Evolutionary conservation across 2,113 vertebrate species (phyloP).

Genomic region (Pogona vitticeps): DNA sequence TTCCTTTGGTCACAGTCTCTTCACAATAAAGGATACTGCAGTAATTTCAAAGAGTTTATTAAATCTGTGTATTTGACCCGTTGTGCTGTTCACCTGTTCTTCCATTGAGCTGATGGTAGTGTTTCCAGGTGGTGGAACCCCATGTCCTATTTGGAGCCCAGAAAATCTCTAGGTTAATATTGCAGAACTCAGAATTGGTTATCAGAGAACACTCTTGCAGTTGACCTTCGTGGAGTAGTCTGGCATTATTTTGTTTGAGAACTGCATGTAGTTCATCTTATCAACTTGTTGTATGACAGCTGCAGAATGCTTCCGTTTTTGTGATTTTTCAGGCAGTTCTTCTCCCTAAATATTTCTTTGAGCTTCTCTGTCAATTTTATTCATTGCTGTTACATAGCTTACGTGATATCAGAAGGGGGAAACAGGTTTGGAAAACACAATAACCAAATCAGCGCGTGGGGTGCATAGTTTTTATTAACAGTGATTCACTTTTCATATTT

Average conservation of each 20-base stretch:
- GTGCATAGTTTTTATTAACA: neutral
- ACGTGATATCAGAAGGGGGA: neutral
- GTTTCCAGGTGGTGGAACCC: too few relatives aligned
- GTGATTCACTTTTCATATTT: slow-evolving; percentile 24
- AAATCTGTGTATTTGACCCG: too few relatives aligned
- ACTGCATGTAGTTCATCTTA: neutral
- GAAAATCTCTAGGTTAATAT: neutral
- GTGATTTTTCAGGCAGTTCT: neutral
- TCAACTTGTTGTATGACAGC: neutral
- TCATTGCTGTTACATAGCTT: too few relatives aligned
- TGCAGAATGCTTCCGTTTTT: neutral
- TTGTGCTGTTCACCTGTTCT: too few relatives aligned
- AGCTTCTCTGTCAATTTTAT: neutral
- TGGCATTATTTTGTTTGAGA: neutral
- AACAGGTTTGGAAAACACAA: neutral
- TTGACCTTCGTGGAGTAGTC: neutral
- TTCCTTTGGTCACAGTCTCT: too few relatives aligned
- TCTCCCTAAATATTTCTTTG: too few relatives aligned
- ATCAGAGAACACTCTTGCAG: neutral
- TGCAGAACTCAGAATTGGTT: neutral
- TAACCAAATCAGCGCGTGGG: neutral
- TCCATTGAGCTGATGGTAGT: too few relatives aligned
- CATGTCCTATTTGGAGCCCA: neutral
- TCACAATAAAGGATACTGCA: too few relatives aligned
- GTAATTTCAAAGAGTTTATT: too few relatives aligned